Percentiles rank a stretch among this genome's conserved stretches.
phyloP scores from a whole-genome alignment of 2,113 vertebrate genomes.

The Hoplias malabaricus region DNA sequence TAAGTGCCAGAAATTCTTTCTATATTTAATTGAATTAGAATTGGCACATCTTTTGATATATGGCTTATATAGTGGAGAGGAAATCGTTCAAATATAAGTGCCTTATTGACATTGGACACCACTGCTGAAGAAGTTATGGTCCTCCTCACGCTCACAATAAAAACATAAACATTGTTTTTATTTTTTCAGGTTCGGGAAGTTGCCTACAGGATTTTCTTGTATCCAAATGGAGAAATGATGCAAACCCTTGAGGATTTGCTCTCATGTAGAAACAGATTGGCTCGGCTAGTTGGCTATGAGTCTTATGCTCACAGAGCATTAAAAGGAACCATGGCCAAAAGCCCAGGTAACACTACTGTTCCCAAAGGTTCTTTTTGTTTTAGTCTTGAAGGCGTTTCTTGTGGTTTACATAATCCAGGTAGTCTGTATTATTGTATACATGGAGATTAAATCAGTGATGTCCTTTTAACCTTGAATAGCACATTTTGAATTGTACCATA shows the following conservation, averaged over 20 bases:
- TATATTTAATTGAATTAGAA: too few species aligned
- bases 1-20: conserved; percentile 51
- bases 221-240: conserved; percentile 81
- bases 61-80: too few species aligned
- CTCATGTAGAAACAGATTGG: conserved; percentile 81
- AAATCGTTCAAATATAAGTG: too few species aligned
- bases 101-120: too few species aligned
- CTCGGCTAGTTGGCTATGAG: conserved; percentile 87
- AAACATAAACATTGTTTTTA: not conserved
- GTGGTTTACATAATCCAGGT: not conserved
- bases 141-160: too few species aligned
- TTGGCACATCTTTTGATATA: too few species aligned
- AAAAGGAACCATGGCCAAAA: conserved; percentile 91
- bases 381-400: not conserved
- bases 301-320: conserved; percentile 90
- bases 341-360: conserved; percentile 78
- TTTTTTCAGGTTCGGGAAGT: conserved; percentile 86
- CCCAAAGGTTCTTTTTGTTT: not conserved
- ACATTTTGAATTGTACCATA: not conserved
- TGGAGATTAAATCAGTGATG: not conserved
- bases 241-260: conserved; percentile 85
- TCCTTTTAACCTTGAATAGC: not conserved
- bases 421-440: not conserved
- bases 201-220: conserved; percentile 92
- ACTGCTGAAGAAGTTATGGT: too few species aligned